Base-by-base conservation (phyloP, 2,113 vertebrate genomes). In the Colistium nudipinnis region DNA sequence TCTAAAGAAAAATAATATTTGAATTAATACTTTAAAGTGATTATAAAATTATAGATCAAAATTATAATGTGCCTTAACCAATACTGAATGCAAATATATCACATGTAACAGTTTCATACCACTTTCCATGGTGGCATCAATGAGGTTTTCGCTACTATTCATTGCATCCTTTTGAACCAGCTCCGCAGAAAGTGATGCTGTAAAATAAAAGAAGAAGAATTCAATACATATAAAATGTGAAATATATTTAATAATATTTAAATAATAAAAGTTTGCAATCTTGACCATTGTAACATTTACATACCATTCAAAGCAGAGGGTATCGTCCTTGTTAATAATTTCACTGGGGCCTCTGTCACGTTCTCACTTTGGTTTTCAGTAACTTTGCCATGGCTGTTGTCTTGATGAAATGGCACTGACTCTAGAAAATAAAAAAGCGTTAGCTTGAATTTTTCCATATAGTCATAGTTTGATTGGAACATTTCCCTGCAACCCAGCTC, bases 161-260 rank as follows among this genome's bases (percentile, higher is more conserved):
- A 90, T 59, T 4, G 91, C 87, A 0, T 93, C 91, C 7, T 92
- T 94, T 0, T 94, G 89, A 59, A 86, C 17, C 7, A 59, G 81
- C 48, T 90, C 89, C 0, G 66, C 60, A 77, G 93, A 92, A 6
- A 85, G 87, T 92, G 48, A 35, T 20, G 41, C 72, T 88, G 60
- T 43, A 56, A 30, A 45, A 61, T 49, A 1, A 54, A 66, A 25
- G 3, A 65, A n/a, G n/a, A n/a, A n/a, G n/a, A n/a, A n/a, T n/a
- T n/a, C n/a, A n/a, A n/a, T n/a, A 45, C 12, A 52, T 14, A 19
- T 5, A 35, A 6, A 33, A 4, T 52, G 33, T 56, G n/a, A n/a
- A n/a, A n/a, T n/a, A n/a, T n/a, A n/a, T n/a, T n/a, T n/a, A n/a
- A n/a, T n/a, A n/a, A n/a, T n/a, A n/a, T n/a, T n/a, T n/a, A n/a